Evolutionary conservation across 2,113 vertebrate species (phyloP), one percentile per base, ranked within the genome.

Genomic region (Serilophus lunatus): DNA sequence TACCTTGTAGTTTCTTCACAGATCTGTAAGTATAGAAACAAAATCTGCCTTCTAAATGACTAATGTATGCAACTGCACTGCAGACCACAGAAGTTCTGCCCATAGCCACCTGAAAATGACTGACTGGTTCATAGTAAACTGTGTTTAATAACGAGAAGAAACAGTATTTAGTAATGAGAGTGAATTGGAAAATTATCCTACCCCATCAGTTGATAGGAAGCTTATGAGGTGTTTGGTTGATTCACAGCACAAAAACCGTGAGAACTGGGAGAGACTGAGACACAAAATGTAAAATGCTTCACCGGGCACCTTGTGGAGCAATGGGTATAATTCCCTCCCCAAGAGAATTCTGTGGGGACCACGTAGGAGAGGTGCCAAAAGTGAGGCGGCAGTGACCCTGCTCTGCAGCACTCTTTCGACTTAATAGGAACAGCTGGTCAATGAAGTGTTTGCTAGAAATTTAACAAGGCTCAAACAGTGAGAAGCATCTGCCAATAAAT

Each of bases 381-480:
- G 86, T 72, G 96, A 92, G 69, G 86, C 8, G 4, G 89, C 94
- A 87, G 75, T 92, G 97, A 97, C 95, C 97, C 92, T 18, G 70
- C 95, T 96, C 97, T n/a, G 31, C 50, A 3, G 84, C 40, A 22
- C 54, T 96, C 95, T 86, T 96, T 88, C 5, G 29, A 90, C 96
- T 97, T 97, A 98, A 97, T 97, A 97, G 96, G 96, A 98, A 97
- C 98, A 98, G 97, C 98, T 98, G 98, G 97, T 95, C 97, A 97
- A 93, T 97, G 97, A 98, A 98, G 97, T 97, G 96, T 96, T 97
- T 93, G 95, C 96, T 95, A 82, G 96, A 96, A 96, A 97, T 97
- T 97, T 98, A 98, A 98, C 98, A 98, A 98, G 97, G 90, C 94
- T 95, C 93, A 86, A 94, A 95, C 91, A 83, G 94, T 93, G 97